Evolutionary conservation across 1,140 invertebrate genomes (phyloP).

Genomic region (Dolichoris vasculosae): DNA sequence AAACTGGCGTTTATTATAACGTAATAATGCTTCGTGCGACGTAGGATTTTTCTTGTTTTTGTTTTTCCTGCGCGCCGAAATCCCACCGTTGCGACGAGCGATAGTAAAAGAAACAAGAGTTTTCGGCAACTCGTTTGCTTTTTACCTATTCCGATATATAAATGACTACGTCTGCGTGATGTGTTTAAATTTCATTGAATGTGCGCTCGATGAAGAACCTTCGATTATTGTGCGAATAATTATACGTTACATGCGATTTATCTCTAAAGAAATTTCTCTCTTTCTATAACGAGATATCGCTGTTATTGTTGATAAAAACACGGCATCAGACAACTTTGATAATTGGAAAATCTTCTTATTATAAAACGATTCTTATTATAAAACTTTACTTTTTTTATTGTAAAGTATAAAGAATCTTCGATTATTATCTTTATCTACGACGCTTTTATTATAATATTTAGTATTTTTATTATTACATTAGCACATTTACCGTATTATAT

Average conservation of each 20-base stretch:
- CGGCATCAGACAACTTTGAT: background rate
- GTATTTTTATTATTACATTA: background rate
- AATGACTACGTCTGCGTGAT: slow-evolving; percentile 28
- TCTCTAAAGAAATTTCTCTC: slow-evolving; percentile 30
- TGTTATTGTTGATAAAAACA: slow-evolving; percentile 13
- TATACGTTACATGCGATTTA: background rate
- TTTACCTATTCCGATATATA: background rate
- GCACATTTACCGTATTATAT: no score
- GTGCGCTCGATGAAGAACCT: slow-evolving; percentile 26
- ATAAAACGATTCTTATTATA: background rate
- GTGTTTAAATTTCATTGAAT: slow-evolving; percentile 31
- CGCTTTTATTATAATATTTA: background rate
- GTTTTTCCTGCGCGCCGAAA: slow-evolving; percentile 19
- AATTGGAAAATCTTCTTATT: slow-evolving; percentile 12
- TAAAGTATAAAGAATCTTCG: slow-evolving; percentile 2
- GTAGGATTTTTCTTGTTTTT: slow-evolving; percentile 16
- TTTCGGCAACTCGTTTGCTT: background rate
- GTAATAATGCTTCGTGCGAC: background rate
- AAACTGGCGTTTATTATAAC: slow-evolving; percentile 8
- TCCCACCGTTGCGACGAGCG: slow-evolving; percentile 8
- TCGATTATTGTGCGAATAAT: slow-evolving; percentile 40
- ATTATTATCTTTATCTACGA: background rate
- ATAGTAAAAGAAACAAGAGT: slow-evolving; percentile 7
- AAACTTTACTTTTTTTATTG: background rate
- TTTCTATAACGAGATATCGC: slow-evolving; percentile 13